Percentiles rank a stretch among this genome's conserved stretches.
Evolutionary conservation across 2,888 invertebrate genomes (phyloP).

Genomic region (Mythimna impura): DNA sequence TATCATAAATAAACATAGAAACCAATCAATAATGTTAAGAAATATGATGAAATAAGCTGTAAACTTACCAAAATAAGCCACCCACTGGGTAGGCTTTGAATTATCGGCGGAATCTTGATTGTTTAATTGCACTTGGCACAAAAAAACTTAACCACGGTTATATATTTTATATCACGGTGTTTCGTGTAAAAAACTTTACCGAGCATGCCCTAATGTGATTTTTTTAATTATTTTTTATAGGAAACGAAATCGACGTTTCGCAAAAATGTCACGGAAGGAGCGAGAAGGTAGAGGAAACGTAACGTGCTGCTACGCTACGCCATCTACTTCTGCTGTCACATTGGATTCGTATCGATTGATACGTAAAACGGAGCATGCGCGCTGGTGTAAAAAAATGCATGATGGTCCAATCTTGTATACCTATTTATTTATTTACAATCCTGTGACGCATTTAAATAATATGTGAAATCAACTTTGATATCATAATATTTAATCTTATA

Average conservation of each 20-base stretch:
- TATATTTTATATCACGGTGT: conserved; percentile 85
- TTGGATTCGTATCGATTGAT: conserved; percentile 65
- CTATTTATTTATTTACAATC: background rate
- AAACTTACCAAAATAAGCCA: conserved; percentile 93
- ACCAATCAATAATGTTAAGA: conserved; percentile 28
- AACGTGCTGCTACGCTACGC: conserved; percentile 72
- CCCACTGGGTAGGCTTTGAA: conserved; percentile 95
- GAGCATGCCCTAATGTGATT: conserved; percentile 88
- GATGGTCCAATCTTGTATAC: background rate
- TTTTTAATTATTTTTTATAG: conserved; percentile 77
- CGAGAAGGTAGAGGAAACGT: conserved; percentile 69
- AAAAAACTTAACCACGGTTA: conserved; percentile 88
- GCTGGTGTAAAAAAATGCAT: conserved; percentile 22
- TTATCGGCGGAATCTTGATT: conserved; percentile 96
- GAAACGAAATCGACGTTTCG: conserved; percentile 83
- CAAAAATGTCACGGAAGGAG: conserved; percentile 86
- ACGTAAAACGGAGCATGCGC: conserved; percentile 82
- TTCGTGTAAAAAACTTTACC: conserved; percentile 84
- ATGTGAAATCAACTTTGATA: background rate
- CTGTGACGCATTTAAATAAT: background rate
- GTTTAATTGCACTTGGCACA: conserved; percentile 91
- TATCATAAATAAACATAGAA: conserved; percentile 28
- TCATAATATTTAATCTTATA: background rate
- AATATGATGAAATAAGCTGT: conserved; percentile 57
- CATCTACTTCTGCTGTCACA: conserved; percentile 74